These are phyloP conservation scores for Liasis olivaceus DNA, from an alignment of 2,797 vertebrate species.

Conservation along the genomic window DNA sequence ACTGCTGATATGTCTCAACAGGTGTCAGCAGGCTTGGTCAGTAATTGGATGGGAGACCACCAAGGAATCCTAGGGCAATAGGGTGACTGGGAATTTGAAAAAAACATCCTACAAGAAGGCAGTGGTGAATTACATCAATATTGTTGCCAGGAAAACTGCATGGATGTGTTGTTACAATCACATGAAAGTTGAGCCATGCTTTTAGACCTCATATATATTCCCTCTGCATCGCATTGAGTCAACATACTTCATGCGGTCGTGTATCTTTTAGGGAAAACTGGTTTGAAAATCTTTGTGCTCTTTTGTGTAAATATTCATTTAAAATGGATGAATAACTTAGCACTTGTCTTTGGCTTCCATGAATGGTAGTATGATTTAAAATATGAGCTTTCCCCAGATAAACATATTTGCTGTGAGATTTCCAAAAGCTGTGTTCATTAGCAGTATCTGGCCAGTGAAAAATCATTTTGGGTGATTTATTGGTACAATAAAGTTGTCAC, in stretches of 20 bases:
- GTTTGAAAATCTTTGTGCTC: constrained; percentile 13
- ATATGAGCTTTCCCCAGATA: background rate
- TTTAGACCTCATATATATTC: background rate
- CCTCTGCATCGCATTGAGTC: constrained; percentile 12
- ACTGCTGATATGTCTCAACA: background rate
- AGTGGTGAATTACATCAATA: background rate
- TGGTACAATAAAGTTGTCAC: background rate
- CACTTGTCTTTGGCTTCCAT: background rate
- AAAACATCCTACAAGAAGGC: background rate
- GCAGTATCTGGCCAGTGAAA: background rate
- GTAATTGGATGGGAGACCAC: background rate
- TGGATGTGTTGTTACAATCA: background rate
- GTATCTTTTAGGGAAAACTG: constrained; percentile 22
- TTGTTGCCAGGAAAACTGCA: background rate
- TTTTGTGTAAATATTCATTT: background rate
- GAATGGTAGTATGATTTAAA: background rate
- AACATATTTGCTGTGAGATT: background rate
- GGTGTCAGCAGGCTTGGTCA: background rate
- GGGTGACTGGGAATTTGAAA: background rate
- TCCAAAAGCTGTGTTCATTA: background rate
- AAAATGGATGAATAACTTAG: background rate
- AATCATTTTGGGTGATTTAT: background rate
- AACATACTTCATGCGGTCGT: background rate
- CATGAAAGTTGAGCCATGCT: background rate
- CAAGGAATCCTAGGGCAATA: background rate